A percentile compares a stretch with the other conserved stretches of the same genome.
Conservation (phyloP, 2,888 invertebrate species). For the Hirtodrosophila histrioides region DNA sequence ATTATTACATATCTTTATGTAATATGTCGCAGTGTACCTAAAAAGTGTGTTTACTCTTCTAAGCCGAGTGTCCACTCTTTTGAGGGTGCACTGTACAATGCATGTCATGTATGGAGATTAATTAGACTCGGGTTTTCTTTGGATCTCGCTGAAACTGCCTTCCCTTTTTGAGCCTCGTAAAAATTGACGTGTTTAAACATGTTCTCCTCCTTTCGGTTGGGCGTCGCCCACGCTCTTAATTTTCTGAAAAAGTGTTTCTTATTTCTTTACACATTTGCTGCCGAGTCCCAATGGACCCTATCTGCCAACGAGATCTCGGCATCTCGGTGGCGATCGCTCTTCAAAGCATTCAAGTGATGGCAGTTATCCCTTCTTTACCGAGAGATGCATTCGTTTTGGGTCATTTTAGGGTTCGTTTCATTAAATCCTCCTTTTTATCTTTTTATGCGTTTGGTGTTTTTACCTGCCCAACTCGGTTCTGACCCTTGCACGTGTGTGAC, state of each 20-base stretch:
- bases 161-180: conserved; percentile 4
- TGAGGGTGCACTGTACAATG: too few relatives aligned
- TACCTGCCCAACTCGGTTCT: conserved; percentile 67
- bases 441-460: conserved; percentile 49
- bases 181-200: conserved; percentile 30
- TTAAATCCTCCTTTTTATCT: conserved; percentile 65
- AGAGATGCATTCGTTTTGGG: conserved; percentile 66
- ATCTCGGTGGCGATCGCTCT: conserved; percentile 39
- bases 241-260: conserved; percentile 22
- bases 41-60: too few relatives aligned
- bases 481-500: conserved; percentile 83
- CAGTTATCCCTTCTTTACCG: conserved; percentile 50
- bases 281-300: conserved; percentile 34
- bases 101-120: too few relatives aligned
- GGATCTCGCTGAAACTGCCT: conserved; percentile 11
- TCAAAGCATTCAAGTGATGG: conserved; percentile 47
- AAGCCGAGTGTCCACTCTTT: too few relatives aligned
- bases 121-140: not conserved
- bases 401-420: conserved; percentile 72
- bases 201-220: conserved; percentile 1
- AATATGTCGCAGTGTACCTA: too few relatives aligned
- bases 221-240: conserved; percentile 8
- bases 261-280: conserved; percentile 12
- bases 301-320: conserved; percentile 52
- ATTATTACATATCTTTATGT: too few relatives aligned